These are phyloP conservation scores for Hymenochirus boettgeri DNA, from an alignment of 2,113 vertebrate genomes.

Conservation along the genomic window DNA sequence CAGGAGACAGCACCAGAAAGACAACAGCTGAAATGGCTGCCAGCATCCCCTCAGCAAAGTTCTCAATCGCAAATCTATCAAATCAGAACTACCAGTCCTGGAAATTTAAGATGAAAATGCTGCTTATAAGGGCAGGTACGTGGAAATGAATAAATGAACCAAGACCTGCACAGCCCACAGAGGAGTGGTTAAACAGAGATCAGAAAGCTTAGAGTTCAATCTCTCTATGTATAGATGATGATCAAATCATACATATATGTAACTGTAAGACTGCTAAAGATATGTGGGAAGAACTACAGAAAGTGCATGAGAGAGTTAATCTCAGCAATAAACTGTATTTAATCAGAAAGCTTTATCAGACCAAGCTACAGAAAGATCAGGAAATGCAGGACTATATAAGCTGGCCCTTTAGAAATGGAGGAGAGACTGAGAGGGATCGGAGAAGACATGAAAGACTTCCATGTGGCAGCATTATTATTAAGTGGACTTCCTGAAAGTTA, in stretches of 20 bases:
- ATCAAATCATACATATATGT: conserved; percentile 16
- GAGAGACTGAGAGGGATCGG: conserved; percentile 8
- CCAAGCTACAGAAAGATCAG: background rate
- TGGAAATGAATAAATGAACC: background rate
- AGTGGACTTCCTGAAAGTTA: background rate
- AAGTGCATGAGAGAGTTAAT: conserved; percentile 4
- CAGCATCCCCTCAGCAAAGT: too few relatives aligned
- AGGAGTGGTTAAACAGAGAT: conserved; percentile 7
- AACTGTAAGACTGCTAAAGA: conserved; percentile 15
- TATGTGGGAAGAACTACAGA: conserved; percentile 1
- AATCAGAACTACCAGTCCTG: too few relatives aligned
- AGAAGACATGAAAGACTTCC: conserved; percentile 12
- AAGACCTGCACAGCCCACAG: background rate
- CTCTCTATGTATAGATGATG: conserved; percentile 18
- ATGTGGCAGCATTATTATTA: background rate
- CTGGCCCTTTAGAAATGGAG: background rate
- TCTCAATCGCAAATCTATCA: too few relatives aligned
- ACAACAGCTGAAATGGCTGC: too few relatives aligned
- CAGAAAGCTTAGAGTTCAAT: conserved; percentile 14
- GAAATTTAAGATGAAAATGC: too few relatives aligned
- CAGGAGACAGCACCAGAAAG: too few relatives aligned
- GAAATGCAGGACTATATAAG: background rate
- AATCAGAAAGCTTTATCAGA: conserved; percentile 10
- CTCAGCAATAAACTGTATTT: conserved; percentile 19
- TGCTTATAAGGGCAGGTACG: too few relatives aligned